Percentiles rank a stretch among this genome's conserved stretches.
These are phyloP conservation scores for Ariolimax columbianus DNA, from an alignment of 2,888 invertebrate species.

Conservation along the genomic window DNA sequence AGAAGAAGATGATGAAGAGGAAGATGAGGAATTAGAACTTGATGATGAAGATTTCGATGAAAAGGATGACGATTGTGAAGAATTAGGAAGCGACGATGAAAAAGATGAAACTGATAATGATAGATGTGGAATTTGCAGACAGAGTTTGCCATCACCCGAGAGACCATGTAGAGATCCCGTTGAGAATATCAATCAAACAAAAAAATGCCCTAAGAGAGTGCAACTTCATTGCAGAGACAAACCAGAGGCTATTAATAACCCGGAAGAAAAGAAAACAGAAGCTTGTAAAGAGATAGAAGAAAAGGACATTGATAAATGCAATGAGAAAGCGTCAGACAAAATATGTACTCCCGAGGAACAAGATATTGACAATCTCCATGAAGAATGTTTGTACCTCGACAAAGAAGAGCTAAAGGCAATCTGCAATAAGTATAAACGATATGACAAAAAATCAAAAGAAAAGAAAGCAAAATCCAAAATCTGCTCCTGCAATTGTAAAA, in stretches of 20 bases:
- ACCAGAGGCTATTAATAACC: no score
- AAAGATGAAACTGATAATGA: background rate
- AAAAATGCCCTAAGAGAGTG: background rate
- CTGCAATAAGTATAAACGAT: slow-evolving; percentile 14
- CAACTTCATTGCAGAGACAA: background rate
- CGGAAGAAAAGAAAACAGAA: background rate
- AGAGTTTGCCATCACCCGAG: background rate
- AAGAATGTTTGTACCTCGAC: background rate
- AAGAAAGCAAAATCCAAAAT: background rate
- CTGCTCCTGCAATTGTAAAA: background rate
- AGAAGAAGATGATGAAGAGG: background rate
- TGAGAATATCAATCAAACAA: background rate
- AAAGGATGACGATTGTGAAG: background rate
- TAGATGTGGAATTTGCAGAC: background rate
- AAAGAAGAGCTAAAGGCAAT: background rate
- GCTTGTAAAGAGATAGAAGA: background rate
- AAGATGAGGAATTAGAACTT: background rate
- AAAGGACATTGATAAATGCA: background rate
- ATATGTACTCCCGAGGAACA: background rate
- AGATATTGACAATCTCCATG: background rate
- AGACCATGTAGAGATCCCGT: background rate
- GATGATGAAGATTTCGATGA: background rate
- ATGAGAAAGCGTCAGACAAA: background rate
- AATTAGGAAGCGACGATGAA: background rate
- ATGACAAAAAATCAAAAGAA: background rate